These are phyloP conservation scores for Standfussiana lucernea DNA, from an alignment of 2,888 invertebrate species.

Conservation along the genomic window DNA sequence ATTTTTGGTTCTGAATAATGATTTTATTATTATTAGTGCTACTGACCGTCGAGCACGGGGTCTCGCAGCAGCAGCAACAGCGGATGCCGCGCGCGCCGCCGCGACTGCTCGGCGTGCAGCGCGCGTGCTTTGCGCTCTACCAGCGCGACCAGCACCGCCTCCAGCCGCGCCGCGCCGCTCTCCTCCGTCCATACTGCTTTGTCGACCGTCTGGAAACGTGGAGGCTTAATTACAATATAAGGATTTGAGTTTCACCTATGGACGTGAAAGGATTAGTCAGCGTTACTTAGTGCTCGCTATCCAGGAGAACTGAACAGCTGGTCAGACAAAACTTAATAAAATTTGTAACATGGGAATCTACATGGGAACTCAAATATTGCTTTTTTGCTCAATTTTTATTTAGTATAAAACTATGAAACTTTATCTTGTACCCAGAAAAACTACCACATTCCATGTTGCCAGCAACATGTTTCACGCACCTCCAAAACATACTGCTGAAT, in stretches of 20 bases:
- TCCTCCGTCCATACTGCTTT: conserved; percentile 94
- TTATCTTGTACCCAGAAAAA: neutral
- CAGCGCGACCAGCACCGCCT: conserved; percentile 93
- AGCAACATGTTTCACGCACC: neutral
- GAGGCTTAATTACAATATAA: neutral
- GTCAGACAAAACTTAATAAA: neutral
- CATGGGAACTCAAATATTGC: neutral
- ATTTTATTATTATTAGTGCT: no score
- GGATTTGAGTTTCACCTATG: neutral
- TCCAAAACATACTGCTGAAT: neutral
- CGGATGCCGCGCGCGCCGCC: conserved; percentile 82
- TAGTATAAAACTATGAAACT: neutral
- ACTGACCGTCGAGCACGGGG: conserved; percentile 85
- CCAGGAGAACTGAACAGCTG: neutral
- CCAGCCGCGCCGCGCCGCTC: conserved; percentile 91
- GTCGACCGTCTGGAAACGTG: conserved; percentile 90
- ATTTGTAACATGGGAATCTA: neutral
- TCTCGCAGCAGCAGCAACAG: conserved; percentile 85
- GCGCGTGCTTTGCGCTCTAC: conserved; percentile 92
- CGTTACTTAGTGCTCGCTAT: neutral
- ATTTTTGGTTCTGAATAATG: no score
- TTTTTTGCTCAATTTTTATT: neutral
- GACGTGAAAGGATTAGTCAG: neutral
- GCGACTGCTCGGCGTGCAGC: conserved; percentile 91
- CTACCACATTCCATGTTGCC: neutral